These are phyloP conservation scores for Trichoplusia ni DNA, from an alignment of 1,140 invertebrate species.

Conservation along the genomic window DNA sequence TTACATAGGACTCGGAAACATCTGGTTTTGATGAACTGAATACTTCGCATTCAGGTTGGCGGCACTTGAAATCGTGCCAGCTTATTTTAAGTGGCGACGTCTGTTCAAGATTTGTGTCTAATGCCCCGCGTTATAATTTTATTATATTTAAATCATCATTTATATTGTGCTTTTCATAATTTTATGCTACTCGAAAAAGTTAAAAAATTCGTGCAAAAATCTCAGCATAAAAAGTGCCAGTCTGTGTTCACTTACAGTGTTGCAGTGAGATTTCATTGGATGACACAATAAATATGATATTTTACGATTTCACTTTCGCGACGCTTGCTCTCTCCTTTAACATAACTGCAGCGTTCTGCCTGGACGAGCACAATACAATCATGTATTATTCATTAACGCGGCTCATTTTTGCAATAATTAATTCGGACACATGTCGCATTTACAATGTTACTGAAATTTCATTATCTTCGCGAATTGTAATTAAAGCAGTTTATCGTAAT, in stretches of 20 bases:
- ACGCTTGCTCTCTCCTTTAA: conserved; percentile 57
- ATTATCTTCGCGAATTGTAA: conserved; percentile 13
- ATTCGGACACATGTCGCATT: conserved; percentile 19
- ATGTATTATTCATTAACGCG: conserved; percentile 21
- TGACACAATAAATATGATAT: conserved; percentile 11
- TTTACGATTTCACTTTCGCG: conserved; percentile 67
- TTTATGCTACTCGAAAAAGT: too few relatives aligned
- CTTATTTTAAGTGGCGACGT: conserved; percentile 79
- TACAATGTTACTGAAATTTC: conserved; percentile 12
- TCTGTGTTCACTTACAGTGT: neutral
- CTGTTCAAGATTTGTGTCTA: conserved; percentile 73
- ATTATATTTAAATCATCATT: conserved; percentile 58
- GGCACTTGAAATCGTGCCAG: conserved; percentile 78
- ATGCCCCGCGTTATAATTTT: conserved; percentile 54
- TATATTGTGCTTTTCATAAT: conserved; percentile 28
- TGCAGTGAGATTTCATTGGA: neutral
- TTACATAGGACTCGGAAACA: conserved; percentile 67
- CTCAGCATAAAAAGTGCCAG: too few relatives aligned
- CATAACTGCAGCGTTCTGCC: conserved; percentile 53
- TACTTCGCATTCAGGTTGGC: conserved; percentile 74
- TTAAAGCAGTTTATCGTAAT: neutral
- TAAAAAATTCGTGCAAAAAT: neutral
- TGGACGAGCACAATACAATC: conserved; percentile 35
- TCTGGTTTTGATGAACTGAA: conserved; percentile 79
- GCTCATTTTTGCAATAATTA: conserved; percentile 28